Evolutionary conservation across 2,888 invertebrate genomes (phyloP), one percentile per base, ranked within the genome.

Genomic region (Folsomia manolachei): DNA sequence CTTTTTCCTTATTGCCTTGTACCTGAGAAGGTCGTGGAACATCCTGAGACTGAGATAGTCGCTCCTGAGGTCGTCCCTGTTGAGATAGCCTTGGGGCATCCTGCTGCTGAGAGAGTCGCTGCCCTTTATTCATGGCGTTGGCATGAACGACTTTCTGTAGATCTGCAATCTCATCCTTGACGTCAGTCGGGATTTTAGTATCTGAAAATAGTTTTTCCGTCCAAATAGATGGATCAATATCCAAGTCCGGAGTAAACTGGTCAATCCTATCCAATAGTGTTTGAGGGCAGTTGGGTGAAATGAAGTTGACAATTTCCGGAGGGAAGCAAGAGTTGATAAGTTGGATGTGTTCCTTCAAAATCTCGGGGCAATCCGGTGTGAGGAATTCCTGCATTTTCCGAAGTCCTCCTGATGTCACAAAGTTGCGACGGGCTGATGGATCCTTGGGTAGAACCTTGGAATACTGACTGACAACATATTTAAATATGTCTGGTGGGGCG

Each of bases 271-370:
- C 91, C 79, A 93, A 84, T 27, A 93, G 85, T 24, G 88, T 87
- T 81, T 92, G 90, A 2, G 92, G 89, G 85, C 92, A 93, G 39
- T 91, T 92, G 19, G 93, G 93, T n/a, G 92, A 90, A 83, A 92
- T 93, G 83, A 90, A 93, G 73, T 75, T 75, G 64, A 77, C 75
- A 56, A 77, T 73, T 39, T 77, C 77, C n/a, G 74, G 74, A 62
- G 77, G 77, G 52, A 75, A 77, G 69, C 73, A 75, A 14, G 75
- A 72, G 64, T 77, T 77, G 56, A 77, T 77, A 24, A 75, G 66
- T 64, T 74, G 63, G 71, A 93, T 89, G 82, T 91, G 91, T 83
- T 92, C 91, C 81, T 88, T 88, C 4, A 93, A 84, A 0, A 89
- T 88, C 21, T 66, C 53, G 67, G 73, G 67, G 24, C 91, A 89